Conservation (phyloP, 2,888 invertebrate species). For the Acleris holmiana region DNA sequence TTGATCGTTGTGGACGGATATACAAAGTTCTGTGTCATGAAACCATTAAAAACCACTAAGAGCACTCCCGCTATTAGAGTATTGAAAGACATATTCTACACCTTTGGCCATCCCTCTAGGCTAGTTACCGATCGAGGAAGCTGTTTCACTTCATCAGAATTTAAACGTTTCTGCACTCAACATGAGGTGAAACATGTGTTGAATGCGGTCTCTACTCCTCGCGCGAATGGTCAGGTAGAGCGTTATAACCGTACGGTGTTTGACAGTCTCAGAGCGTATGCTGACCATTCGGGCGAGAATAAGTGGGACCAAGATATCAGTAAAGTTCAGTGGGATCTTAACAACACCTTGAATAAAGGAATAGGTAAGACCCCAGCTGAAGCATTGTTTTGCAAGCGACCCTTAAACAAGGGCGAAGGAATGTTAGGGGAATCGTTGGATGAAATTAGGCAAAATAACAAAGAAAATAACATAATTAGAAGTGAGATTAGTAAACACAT, state of each 20-base stretch:
- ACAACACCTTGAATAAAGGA: conserved; percentile 19
- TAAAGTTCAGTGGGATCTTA: conserved; percentile 21
- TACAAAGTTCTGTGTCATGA: conserved; percentile 9
- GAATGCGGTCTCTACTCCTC: conserved; percentile 7
- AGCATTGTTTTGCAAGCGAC: neutral
- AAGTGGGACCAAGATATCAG: conserved; percentile 1
- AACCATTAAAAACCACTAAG: conserved; percentile 14
- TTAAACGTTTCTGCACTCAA: conserved; percentile 10
- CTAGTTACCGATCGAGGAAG: conserved; percentile 19
- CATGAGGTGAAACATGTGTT: neutral
- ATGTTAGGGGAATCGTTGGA: neutral
- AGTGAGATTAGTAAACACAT: conserved; percentile 6
- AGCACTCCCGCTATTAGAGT: conserved; percentile 7
- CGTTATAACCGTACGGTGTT: neutral
- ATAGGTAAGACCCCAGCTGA: conserved; percentile 18
- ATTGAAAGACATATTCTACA: conserved; percentile 10
- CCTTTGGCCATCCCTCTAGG: conserved; percentile 13
- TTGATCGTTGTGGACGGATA: conserved; percentile 2
- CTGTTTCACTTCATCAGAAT: conserved; percentile 17
- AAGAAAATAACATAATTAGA: neutral
- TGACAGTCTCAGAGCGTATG: neutral
- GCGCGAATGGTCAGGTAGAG: conserved; percentile 12
- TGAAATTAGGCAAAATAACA: neutral
- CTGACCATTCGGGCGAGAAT: neutral
- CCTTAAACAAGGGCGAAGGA: neutral